Base-by-base conservation (phyloP, 1,140 invertebrate genomes). In the Protaetia brevitarsis region DNA sequence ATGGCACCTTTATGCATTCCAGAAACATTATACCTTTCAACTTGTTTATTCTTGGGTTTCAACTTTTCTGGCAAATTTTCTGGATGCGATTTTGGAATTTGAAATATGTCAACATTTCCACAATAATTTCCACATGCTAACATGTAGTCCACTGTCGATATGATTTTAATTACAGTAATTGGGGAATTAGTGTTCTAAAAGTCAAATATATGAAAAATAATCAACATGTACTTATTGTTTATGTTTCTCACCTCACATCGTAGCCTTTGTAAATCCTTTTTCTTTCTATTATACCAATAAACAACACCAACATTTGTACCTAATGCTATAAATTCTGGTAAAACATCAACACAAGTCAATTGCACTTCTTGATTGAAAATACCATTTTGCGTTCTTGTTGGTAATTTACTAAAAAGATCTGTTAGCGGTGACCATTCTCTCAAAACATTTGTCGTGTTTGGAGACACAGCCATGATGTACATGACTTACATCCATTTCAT, bases 61-160 rank as follows among this genome's bases (percentile, higher is more conserved):
- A 89, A 79, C 62, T 79, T 84, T 29, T 88, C 86, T 16, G 87
- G 87, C 51, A 89, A 74, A 59, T 83, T 83, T 67, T 88, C 87
- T 13, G 87, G 86, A 63, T 86, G 80, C 37, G 84, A 82, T 78
- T 93, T 94, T 27, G 93, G 93, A 69, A 96, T 88, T 84, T 93
- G 90, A 81, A 95, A 95, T 26, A 96, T 88, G 61, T 87, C 92
- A 8, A 96, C 86, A 70, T 88, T 85, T 0, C 93, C 94, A 8
- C 85, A 82, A 51, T 84, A 81, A 77, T 88, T 90, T 13, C 93
- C 94, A 65, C 87, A 88, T 2, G 93, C 93, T 5, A 96, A 85
- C 89, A 95, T 94, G 74, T 89, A 93, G 74, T 96, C 93, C 13
- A 95, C 90, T 0, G 91, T 93, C 63, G 88, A 90, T 45, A 93